Base-by-base conservation (phyloP, 2,113 vertebrate species). In the Toxotes jaculatrix region DNA sequence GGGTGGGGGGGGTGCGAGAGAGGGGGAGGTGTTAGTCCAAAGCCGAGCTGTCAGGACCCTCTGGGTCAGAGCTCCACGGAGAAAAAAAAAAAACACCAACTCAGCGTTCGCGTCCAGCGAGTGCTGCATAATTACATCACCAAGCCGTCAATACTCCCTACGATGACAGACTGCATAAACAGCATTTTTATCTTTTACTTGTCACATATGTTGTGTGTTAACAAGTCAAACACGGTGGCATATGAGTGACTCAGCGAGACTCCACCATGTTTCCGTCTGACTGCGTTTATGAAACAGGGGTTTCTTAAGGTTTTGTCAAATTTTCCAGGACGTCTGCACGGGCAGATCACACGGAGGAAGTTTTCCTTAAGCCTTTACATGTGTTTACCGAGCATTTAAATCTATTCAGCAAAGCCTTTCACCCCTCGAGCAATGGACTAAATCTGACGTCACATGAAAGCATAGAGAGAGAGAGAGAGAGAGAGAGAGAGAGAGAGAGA, bases 41-140 rank as follows among this genome's bases (percentile, higher is more conserved):
- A 77, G 60, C 72, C 7, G 27, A 84, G 75, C 83, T 88, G 85
- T 86, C 79, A 88, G 61, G 60, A 84, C 65, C 59, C 79, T 77
- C 60, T 5, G 32, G 87, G 79, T 90, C 85, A 91, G 71, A 71
- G 70, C 82, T 59, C 67, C 49, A 23, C 0, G 32, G 76, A 75
- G 47, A 60, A 43, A 38, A n/a, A 74, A 67, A 70, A 59, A 74
- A 76, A 76, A 66, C 62, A 84, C 65, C 32, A 31, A 61, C 77
- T 86, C 87, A 87, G 83, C 90, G 45, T 79, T 75, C 10, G 8
- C 32, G 11, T 75, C 67, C 68, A 13, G 80, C 45, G 1, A 66
- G 14, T 5, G 66, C 82, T 79, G 87, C 76, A 81, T 76, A 66
- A 80, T 84, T 82, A 45, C 82, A 79, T 90, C 90, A 85, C 27